These are phyloP conservation scores for Itoplectis maculator DNA, from an alignment of 2,888 invertebrate genomes.

Conservation along the genomic window DNA sequence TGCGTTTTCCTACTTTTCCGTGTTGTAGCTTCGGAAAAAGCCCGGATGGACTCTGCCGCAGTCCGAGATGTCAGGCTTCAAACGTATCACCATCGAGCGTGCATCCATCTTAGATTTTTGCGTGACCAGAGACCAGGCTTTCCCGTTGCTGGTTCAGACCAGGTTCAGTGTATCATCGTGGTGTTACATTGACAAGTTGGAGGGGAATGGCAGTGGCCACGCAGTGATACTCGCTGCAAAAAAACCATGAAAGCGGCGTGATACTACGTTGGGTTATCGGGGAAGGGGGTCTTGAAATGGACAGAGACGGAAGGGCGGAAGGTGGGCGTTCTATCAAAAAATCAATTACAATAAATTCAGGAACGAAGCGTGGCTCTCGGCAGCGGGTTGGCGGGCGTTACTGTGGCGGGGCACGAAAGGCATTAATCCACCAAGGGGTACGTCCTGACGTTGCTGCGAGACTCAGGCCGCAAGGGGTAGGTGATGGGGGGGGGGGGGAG, in stretches of 20 bases:
- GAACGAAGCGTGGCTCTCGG: slow-evolving; percentile 66
- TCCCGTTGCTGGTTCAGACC: too few relatives aligned
- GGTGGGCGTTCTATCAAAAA: slow-evolving; percentile 76
- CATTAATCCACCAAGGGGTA: slow-evolving; percentile 74
- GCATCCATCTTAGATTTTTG: background rate
- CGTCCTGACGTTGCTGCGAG: slow-evolving; percentile 32
- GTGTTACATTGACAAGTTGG: slow-evolving; percentile 69
- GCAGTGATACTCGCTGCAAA: slow-evolving; percentile 42
- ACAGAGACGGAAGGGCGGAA: slow-evolving; percentile 71
- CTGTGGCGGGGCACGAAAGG: slow-evolving; percentile 77
- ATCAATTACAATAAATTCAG: slow-evolving; percentile 80
- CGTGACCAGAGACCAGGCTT: slow-evolving; percentile 9
- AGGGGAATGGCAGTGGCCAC: slow-evolving; percentile 56
- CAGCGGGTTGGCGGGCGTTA: slow-evolving; percentile 71
- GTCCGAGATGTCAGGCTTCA: slow-evolving; percentile 47
- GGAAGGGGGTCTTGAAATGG: slow-evolving; percentile 67
- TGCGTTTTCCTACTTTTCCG: slow-evolving; percentile 16
- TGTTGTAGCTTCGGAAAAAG: slow-evolving; percentile 72
- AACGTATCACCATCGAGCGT: too few relatives aligned
- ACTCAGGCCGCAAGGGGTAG: slow-evolving; percentile 22
- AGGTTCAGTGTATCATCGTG: slow-evolving; percentile 46
- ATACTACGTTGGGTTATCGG: slow-evolving; percentile 4
- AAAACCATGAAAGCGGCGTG: slow-evolving; percentile 22
- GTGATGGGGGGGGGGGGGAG: slow-evolving; percentile 35
- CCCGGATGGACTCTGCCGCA: slow-evolving; percentile 70